Evolutionary conservation across 2,888 invertebrate species (phyloP).

Genomic region (Synergus itoensis): DNA sequence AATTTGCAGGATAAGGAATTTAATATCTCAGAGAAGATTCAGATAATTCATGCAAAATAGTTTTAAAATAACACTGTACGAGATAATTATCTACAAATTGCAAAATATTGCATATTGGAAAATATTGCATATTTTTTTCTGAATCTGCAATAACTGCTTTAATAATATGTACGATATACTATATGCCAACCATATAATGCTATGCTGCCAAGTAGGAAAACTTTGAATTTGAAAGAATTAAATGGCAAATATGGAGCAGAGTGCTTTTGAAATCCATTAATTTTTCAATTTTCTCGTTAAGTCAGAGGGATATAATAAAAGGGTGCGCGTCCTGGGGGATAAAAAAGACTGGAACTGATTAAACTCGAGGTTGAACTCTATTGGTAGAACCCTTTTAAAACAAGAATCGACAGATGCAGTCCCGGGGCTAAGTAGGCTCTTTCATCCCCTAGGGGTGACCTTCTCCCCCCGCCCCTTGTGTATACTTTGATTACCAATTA

Average conservation of each 20-base stretch:
- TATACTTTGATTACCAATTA: slow-evolving; percentile 36
- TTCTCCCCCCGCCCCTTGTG: not conserved
- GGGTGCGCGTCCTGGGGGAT: slow-evolving; percentile 23
- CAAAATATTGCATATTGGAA: too few relatives aligned
- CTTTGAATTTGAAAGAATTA: not conserved
- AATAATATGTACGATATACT: too few relatives aligned
- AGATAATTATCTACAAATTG: too few relatives aligned
- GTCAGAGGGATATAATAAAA: not conserved
- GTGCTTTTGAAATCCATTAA: slow-evolving; percentile 4
- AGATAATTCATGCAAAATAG: not conserved
- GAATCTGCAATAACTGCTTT: too few relatives aligned
- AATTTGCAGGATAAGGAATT: not conserved
- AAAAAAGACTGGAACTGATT: slow-evolving; percentile 11
- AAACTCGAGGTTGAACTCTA: slow-evolving; percentile 25
- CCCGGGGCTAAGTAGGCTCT: slow-evolving; percentile 35
- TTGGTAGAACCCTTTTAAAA: slow-evolving; percentile 27
- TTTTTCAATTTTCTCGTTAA: slow-evolving; percentile 21
- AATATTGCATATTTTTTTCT: too few relatives aligned
- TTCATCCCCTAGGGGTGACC: slow-evolving; percentile 6
- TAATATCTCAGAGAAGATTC: not conserved
- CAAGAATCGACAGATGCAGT: slow-evolving; percentile 30
- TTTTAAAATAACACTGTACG: not conserved
- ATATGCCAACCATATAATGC: too few relatives aligned
- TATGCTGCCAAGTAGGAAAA: too few relatives aligned
- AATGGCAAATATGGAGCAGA: not conserved